A percentile compares a stretch with the other conserved stretches of the same genome.
Conservation (phyloP, 2,888 invertebrate genomes). For the Ennomos fuscantarius region DNA sequence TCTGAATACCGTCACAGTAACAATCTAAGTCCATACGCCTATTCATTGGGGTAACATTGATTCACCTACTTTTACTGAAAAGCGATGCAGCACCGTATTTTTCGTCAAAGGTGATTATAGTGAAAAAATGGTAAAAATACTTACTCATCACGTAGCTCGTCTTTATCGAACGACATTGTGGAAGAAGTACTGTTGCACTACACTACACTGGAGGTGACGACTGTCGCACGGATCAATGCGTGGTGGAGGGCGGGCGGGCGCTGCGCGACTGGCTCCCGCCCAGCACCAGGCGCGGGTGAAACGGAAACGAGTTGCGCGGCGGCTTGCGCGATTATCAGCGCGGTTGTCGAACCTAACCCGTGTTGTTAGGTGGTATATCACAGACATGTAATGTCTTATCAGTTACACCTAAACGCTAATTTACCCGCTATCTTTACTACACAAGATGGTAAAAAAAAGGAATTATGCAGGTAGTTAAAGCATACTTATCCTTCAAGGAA, state of each 20-base stretch:
- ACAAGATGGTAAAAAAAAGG: not conserved
- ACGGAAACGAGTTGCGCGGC: conserved; percentile 56
- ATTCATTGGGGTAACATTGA: conserved; percentile 20
- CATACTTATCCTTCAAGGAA: too few relatives aligned
- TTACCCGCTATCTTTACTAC: conserved; percentile 12
- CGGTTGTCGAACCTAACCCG: conserved; percentile 18
- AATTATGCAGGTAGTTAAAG: not conserved
- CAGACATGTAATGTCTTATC: conserved; percentile 5
- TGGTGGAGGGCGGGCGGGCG: conserved; percentile 54
- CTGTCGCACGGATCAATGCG: conserved; percentile 65
- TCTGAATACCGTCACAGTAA: conserved; percentile 21
- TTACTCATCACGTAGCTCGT: conserved; percentile 90
- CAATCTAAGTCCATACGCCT: conserved; percentile 16
- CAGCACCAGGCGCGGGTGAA: conserved; percentile 62
- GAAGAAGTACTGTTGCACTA: conserved; percentile 41
- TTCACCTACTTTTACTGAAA: conserved; percentile 17
- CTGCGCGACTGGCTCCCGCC: conserved; percentile 71
- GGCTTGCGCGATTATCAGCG: conserved; percentile 38
- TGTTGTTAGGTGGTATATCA: conserved; percentile 21
- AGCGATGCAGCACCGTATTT: not conserved
- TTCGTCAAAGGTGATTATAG: not conserved
- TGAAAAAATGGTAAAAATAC: conserved; percentile 63
- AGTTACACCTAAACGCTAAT: conserved; percentile 4
- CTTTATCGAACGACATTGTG: conserved; percentile 86
- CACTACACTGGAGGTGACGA: conserved; percentile 49